A percentile compares a stretch with the other conserved stretches of the same genome.
Evolutionary conservation across 2,888 invertebrate genomes (phyloP).

Genomic region (Hirtodrosophila alboralis): DNA sequence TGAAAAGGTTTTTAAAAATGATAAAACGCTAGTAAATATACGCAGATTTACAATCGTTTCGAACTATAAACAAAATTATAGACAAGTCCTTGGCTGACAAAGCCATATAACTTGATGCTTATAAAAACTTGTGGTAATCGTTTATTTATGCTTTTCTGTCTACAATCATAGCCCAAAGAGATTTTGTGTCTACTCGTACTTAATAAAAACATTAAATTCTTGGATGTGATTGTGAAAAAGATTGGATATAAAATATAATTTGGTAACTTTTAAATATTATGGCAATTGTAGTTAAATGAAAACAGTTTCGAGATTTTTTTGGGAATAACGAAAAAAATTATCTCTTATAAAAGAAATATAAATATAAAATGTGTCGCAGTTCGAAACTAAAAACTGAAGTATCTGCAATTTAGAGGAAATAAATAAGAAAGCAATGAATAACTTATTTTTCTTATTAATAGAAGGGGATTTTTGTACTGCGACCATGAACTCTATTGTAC

Average conservation of each 20-base stretch:
- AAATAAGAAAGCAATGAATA: too few species aligned
- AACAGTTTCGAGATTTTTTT: too few species aligned
- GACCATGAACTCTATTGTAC: too few species aligned
- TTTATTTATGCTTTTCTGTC: slow-evolving; percentile 46
- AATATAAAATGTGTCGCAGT: too few species aligned
- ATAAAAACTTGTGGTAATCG: slow-evolving; percentile 47
- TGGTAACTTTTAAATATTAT: background rate
- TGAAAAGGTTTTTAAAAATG: slow-evolving; percentile 61
- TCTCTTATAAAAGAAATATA: too few species aligned
- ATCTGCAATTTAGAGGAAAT: too few species aligned
- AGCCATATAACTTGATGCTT: slow-evolving; percentile 24
- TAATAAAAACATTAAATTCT: slow-evolving; percentile 25
- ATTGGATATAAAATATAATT: slow-evolving; percentile 6
- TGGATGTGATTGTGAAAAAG: slow-evolving; percentile 17
- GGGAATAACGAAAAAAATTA: background rate
- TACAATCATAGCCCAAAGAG: slow-evolving; percentile 1
- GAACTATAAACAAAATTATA: slow-evolving; percentile 48
- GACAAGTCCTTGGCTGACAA: slow-evolving; percentile 8
- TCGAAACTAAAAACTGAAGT: too few species aligned
- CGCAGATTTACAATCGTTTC: slow-evolving; percentile 57
- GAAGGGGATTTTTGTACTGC: too few species aligned
- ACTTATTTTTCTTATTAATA: too few species aligned
- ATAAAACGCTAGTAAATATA: slow-evolving; percentile 49
- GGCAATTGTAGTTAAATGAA: too few species aligned
- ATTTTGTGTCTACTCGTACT: slow-evolving; percentile 17